Evolutionary conservation across 1,140 invertebrate species (phyloP), one percentile per base, ranked within the genome.

Genomic region (Saccostrea cuccullata): DNA sequence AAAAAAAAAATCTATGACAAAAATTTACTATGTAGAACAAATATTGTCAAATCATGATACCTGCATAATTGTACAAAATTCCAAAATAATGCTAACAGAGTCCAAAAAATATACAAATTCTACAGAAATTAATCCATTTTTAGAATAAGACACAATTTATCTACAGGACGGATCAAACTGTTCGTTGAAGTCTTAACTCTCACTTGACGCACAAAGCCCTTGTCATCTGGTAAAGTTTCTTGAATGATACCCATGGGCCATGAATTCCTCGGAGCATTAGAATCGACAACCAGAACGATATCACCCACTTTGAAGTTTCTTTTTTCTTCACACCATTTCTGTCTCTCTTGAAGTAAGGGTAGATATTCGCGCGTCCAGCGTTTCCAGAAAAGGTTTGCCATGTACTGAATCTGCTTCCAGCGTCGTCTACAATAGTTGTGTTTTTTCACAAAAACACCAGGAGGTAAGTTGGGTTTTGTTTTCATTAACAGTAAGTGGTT

Each of bases 341-440:
- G 90, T 56, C 90, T 40, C 56, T 87, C 86, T 83, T 91, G 89
- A 26, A 92, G 58, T 23, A 83, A 13, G 2, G 87, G 87, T 26
- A 92, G 56, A 47, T 92, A 92, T 84, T 92, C 91, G 15, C 55
- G 58, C 1, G 40, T 20, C 92, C 92, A 92, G 11, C 92, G 82
- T 0, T 64, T 26, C 89, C 91, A 92, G 82, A 92, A 91, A 36
- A 89, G n/a, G 55, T 92, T 87, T 2, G 90, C 86, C 60, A 92
- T 77, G 67, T 90, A 89, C 64, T 92, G 89, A 30, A 91, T 82
- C 58, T 86, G 84, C 23, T 88, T 56, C 90, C 90, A 92, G 4
- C 86, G 20, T 15, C 88, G 86, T 55, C 84, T 86, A 12, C 23
- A 47, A 26, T 88, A 88, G 20, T 84, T 85, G 56, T 91, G 85